Conservation (phyloP, 2,888 invertebrate genomes). For the Terebella lapidaria region DNA sequence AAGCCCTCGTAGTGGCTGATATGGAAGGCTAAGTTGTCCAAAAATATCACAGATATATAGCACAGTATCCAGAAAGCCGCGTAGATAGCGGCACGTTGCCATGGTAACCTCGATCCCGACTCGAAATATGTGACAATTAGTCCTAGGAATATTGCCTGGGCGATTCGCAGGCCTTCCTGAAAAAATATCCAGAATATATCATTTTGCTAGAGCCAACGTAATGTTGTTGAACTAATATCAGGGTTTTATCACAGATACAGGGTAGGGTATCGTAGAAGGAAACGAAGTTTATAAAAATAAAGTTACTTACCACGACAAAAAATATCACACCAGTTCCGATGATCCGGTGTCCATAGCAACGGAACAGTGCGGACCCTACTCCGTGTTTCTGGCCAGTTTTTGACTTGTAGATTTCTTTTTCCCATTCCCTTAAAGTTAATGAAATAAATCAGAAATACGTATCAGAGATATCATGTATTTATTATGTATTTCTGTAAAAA, state of each 20-base stretch:
- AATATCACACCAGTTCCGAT: conserved; percentile 27
- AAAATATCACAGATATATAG: conserved; percentile 25
- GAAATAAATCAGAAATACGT: conserved; percentile 1
- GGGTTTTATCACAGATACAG: too few species aligned
- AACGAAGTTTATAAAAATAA: neutral
- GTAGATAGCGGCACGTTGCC: conserved; percentile 27
- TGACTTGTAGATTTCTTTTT: conserved; percentile 34
- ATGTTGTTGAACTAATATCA: too few species aligned
- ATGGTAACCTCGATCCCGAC: neutral
- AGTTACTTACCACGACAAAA: conserved; percentile 29
- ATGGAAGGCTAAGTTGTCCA: conserved; percentile 34
- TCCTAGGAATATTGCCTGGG: conserved; percentile 31
- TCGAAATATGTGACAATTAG: conserved; percentile 29
- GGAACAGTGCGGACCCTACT: conserved; percentile 27
- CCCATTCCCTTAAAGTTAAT: conserved; percentile 40
- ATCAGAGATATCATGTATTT: neutral
- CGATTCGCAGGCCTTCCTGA: conserved; percentile 31
- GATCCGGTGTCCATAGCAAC: conserved; percentile 29
- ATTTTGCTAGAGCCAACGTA: too few species aligned
- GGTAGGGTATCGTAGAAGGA: too few species aligned
- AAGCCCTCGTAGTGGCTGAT: conserved; percentile 27
- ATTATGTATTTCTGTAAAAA: neutral
- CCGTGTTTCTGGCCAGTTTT: conserved; percentile 30
- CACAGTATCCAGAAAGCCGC: conserved; percentile 24
- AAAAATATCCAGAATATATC: neutral